Percentiles rank a stretch among this genome's conserved stretches.
phyloP scores from a whole-genome alignment of 2,113 vertebrate species.

The Chaetura pelagica region DNA sequence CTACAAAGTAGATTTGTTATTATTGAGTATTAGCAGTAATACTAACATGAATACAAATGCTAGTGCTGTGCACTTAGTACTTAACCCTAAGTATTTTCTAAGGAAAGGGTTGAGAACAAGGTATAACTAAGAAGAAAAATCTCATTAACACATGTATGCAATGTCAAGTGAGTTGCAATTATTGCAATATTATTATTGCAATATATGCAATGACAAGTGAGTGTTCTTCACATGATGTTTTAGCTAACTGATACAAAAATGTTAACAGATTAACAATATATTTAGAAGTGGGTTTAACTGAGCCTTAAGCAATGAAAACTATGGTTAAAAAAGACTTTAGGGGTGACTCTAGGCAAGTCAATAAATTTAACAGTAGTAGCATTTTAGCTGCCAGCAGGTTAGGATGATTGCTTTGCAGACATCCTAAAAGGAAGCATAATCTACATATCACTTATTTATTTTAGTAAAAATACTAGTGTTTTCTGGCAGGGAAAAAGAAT shows the following conservation, averaged over 20 bases:
- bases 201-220: background rate
- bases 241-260: background rate
- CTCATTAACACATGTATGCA: background rate
- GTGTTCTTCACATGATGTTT: background rate
- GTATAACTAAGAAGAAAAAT: background rate
- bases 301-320: constrained; percentile 15
- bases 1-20: background rate
- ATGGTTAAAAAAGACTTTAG: constrained; percentile 23
- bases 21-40: background rate
- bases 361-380: background rate
- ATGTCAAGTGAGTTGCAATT: background rate
- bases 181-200: too few species aligned
- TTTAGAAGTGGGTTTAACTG: background rate
- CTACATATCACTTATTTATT: background rate
- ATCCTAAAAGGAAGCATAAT: background rate
- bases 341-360: constrained; percentile 19
- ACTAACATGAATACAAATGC: background rate
- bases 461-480: background rate
- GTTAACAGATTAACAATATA: background rate
- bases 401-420: constrained; percentile 2
- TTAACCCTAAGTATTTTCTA: background rate
- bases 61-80: background rate
- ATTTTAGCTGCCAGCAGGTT: background rate
- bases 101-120: background rate
- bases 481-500: background rate